Evolutionary conservation across 2,113 vertebrate species (phyloP).

Genomic region (Sceloporus tristichus): DNA sequence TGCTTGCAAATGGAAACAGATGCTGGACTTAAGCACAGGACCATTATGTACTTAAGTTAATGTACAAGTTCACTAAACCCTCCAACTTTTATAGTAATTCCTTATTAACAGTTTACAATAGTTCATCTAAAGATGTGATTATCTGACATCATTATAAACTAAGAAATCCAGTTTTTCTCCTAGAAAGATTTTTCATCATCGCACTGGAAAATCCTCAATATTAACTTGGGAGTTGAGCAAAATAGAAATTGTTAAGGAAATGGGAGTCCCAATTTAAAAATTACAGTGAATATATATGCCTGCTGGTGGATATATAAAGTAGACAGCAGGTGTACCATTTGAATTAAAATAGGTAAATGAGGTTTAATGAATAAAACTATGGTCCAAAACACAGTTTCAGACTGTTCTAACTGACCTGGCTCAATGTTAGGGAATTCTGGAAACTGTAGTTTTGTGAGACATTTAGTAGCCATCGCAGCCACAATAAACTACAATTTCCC

Average conservation of each 20-base stretch:
- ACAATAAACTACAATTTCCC: too few species aligned
- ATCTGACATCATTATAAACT: background rate
- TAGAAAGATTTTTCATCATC: background rate
- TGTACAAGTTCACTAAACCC: background rate
- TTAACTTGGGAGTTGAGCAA: background rate
- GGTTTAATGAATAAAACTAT: background rate
- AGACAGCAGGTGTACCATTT: background rate
- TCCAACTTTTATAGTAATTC: background rate
- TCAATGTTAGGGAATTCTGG: too few species aligned
- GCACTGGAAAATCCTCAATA: background rate
- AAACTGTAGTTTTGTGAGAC: too few species aligned
- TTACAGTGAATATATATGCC: background rate
- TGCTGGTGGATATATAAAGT: background rate
- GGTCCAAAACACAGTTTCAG: too few species aligned
- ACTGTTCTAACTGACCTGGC: too few species aligned
- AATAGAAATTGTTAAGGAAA: background rate
- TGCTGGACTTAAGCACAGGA: background rate
- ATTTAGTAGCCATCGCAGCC: too few species aligned
- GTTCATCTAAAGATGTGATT: background rate
- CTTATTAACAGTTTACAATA: slow-evolving; percentile 4
- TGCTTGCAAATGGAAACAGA: background rate
- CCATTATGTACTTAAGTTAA: background rate
- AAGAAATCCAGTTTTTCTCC: background rate
- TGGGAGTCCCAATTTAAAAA: background rate
- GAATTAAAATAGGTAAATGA: background rate